These are phyloP conservation scores for Falco punctatus DNA, from an alignment of 2,113 vertebrate genomes.

Conservation along the genomic window DNA sequence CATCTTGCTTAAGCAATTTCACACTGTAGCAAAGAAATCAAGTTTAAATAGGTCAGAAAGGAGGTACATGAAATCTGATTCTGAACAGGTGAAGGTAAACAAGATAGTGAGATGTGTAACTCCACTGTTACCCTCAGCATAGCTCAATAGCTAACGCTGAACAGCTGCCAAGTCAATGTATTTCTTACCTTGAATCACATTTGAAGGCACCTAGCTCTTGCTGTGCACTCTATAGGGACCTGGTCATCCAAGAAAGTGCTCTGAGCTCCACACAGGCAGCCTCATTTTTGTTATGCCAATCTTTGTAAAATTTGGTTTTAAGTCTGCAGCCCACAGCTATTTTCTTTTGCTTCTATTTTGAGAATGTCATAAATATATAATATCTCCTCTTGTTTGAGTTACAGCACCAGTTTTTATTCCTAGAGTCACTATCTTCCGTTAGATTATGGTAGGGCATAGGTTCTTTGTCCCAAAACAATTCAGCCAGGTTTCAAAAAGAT, in stretches of 20 bases:
- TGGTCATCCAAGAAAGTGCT: neutral
- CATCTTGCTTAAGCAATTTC: neutral
- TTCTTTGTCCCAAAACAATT: constrained; percentile 32
- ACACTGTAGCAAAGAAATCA: neutral
- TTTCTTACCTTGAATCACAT: neutral
- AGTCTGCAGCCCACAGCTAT: neutral
- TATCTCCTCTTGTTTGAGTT: neutral
- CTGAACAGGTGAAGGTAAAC: neutral
- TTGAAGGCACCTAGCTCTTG: neutral
- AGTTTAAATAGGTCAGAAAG: neutral
- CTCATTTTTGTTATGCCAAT: neutral
- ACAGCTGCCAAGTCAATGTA: neutral
- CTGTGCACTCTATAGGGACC: neutral
- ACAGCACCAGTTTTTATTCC: neutral
- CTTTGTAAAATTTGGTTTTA: neutral
- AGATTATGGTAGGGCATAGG: neutral
- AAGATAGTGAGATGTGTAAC: neutral
- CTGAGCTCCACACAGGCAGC: neutral
- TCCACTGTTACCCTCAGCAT: neutral
- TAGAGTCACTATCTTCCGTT: neutral
- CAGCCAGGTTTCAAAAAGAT: constrained; percentile 33
- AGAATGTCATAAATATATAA: neutral
- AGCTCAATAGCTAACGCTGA: neutral
- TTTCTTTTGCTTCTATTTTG: constrained; percentile 1
- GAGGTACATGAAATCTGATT: neutral